Conservation (phyloP, 2,113 vertebrate genomes). For the Micromys minutus region DNA sequence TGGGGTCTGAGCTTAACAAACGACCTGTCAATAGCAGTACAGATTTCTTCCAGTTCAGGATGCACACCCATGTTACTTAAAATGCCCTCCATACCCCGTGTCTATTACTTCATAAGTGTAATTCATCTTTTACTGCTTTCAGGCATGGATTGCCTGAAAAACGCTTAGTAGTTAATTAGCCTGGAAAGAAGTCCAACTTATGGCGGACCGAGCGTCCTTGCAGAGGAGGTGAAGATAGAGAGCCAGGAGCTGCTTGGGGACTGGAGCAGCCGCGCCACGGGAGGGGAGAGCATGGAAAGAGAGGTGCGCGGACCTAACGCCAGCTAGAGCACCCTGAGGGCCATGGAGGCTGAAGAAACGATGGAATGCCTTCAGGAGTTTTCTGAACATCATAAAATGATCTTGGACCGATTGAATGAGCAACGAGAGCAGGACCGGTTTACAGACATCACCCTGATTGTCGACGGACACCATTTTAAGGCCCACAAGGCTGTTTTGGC, state of each 20-base stretch:
- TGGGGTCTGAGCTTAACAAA: slow-evolving; percentile 82
- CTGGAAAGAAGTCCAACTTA: slow-evolving; percentile 86
- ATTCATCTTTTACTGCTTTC: slow-evolving; percentile 85
- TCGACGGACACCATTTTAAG: slow-evolving; percentile 98
- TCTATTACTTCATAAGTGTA: slow-evolving; percentile 85
- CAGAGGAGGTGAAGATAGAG: slow-evolving; percentile 10
- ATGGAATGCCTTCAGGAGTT: slow-evolving; percentile 91
- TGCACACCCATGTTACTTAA: slow-evolving; percentile 78
- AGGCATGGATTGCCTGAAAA: slow-evolving; percentile 83
- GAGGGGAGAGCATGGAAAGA: background rate
- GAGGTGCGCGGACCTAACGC: background rate
- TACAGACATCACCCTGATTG: slow-evolving; percentile 98
- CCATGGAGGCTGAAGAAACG: slow-evolving; percentile 92
- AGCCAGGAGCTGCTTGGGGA: background rate
- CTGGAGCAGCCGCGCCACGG: background rate
- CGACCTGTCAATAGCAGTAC: slow-evolving; percentile 80
- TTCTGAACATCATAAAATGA: slow-evolving; percentile 97
- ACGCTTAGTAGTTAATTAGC: slow-evolving; percentile 87
- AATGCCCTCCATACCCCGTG: slow-evolving; percentile 76
- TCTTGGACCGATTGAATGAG: slow-evolving; percentile 97
- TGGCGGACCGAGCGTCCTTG: background rate
- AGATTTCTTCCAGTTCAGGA: slow-evolving; percentile 78
- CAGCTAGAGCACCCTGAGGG: slow-evolving; percentile 64
- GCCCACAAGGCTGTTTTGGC: slow-evolving; percentile 99
- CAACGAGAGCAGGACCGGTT: slow-evolving; percentile 97